These are phyloP conservation scores for Zaprionus nigranus DNA, from an alignment of 1,140 invertebrate species.

Conservation along the genomic window DNA sequence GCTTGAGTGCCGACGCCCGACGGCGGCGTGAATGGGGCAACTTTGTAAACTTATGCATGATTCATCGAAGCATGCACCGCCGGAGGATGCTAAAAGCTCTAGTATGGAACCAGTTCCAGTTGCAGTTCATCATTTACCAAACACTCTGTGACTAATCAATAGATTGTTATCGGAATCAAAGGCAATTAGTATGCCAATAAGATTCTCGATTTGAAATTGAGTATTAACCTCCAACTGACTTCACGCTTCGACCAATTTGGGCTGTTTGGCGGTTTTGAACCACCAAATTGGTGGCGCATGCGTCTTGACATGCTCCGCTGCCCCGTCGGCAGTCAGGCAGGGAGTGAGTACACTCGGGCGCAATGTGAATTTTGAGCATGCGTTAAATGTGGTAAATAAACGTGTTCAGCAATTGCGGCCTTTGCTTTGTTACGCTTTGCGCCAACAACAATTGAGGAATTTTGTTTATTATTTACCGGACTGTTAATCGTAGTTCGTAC, in stretches of 20 bases:
- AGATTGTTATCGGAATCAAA: background rate
- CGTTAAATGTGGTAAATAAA: constrained; percentile 75
- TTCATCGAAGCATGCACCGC: constrained; percentile 37
- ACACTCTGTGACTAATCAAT: constrained; percentile 1
- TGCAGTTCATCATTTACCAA: background rate
- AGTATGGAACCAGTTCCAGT: background rate
- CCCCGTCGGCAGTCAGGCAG: constrained; percentile 27
- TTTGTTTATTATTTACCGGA: constrained; percentile 36
- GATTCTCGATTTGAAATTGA: constrained; percentile 12
- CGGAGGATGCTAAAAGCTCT: constrained; percentile 13
- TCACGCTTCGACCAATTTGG: constrained; percentile 28
- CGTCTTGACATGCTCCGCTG: constrained; percentile 67
- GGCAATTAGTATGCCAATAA: constrained; percentile 10
- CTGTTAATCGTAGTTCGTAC: constrained; percentile 26
- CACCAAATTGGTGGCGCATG: constrained; percentile 65
- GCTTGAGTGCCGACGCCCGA: constrained; percentile 23
- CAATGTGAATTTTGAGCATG: constrained; percentile 45
- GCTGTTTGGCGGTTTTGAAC: constrained; percentile 46
- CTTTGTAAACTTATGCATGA: constrained; percentile 36
- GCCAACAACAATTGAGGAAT: constrained; percentile 42
- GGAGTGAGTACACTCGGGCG: background rate
- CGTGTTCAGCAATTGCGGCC: constrained; percentile 35
- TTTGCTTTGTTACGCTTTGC: constrained; percentile 36
- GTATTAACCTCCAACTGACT: constrained; percentile 24
- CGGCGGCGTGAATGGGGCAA: constrained; percentile 26